Conservation (phyloP, 2,113 vertebrate species). For the Bettongia penicillata region DNA sequence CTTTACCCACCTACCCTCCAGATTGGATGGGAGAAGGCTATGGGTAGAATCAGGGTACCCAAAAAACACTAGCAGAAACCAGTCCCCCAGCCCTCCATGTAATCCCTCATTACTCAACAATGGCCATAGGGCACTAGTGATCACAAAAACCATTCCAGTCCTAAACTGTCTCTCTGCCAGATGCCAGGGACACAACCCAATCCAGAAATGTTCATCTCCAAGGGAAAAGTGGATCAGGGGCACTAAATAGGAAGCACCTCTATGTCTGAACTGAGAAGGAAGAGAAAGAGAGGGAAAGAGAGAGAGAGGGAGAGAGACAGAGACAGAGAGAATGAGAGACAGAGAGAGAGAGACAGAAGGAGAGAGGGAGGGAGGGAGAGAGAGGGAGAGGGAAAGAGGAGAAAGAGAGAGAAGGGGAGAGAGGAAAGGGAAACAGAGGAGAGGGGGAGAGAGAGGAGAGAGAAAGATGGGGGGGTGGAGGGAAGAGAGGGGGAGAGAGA, state of each 20-base stretch:
- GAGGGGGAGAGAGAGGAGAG: not conserved
- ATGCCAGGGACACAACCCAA: not conserved
- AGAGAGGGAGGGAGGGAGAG: too few species aligned
- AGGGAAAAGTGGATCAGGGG: not conserved
- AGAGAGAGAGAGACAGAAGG: too few species aligned
- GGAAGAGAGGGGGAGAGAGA: not conserved
- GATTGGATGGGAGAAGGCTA: not conserved
- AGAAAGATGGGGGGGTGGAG: not conserved
- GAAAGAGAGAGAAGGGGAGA: not conserved
- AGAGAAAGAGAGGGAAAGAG: too few species aligned
- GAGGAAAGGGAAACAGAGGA: too few species aligned
- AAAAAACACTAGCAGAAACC: constrained; percentile 24
- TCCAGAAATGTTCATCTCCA: not conserved
- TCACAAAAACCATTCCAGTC: not conserved
- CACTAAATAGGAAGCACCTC: not conserved
- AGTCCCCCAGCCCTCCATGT: not conserved
- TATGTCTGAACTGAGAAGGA: not conserved
- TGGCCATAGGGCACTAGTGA: not conserved
- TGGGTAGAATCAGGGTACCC: not conserved
- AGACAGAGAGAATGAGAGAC: too few species aligned
- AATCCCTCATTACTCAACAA: not conserved
- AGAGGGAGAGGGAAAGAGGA: too few species aligned
- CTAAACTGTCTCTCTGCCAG: not conserved
- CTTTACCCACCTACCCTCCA: not conserved
- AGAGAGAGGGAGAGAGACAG: not conserved